Base-by-base conservation (phyloP, 2,888 invertebrate genomes). In the Agrotis puta region DNA sequence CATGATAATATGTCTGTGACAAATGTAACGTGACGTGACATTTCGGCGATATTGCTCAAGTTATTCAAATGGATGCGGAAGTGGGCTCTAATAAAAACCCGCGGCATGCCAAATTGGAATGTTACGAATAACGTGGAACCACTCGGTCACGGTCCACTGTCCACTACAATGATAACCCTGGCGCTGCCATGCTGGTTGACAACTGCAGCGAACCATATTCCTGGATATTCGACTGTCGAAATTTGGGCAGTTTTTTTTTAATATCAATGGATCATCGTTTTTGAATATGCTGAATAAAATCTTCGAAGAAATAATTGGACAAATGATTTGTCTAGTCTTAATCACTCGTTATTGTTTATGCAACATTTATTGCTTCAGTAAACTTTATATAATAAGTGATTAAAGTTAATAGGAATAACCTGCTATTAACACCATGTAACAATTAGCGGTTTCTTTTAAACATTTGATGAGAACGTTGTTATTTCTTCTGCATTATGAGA, bases 81-180 rank as follows among this genome's bases (percentile, higher is more conserved):
- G 70, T 74, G 33, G 51, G 65, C 57, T 58, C 47, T 24, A 72
- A 77, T 80, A 81, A 83, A 81, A 74, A 80, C 69, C 74, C 77
- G 65, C 62, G 64, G 77, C 74, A 74, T 83, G 74, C 70, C 53
- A 83, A 83, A 82, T 83, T 83, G 27, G 74, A 81, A 62, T 72
- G 82, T 81, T 70, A 62, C 77, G 27, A 77, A 68, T 74, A 74
- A 70, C 59, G 62, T 76, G 67, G 66, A 70, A 70, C 54, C 70
- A 72, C 22, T 77, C 27, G 13, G 81, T 77, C 73, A 82, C 66
- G 81, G 65, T 73, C 58, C 54, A 75, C 50, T 61, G 68, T 67
- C 13, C 18, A 27, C 27, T 54, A 69, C 66, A 75, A 71, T 75
- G 62, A 73, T 81, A 81, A 62, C 56, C 81, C 77, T 77, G 68